A percentile compares a stretch with the other conserved stretches of the same genome.
Evolutionary conservation across 2,113 vertebrate species (phyloP).

Genomic region (Cephalopholis sonnerati): DNA sequence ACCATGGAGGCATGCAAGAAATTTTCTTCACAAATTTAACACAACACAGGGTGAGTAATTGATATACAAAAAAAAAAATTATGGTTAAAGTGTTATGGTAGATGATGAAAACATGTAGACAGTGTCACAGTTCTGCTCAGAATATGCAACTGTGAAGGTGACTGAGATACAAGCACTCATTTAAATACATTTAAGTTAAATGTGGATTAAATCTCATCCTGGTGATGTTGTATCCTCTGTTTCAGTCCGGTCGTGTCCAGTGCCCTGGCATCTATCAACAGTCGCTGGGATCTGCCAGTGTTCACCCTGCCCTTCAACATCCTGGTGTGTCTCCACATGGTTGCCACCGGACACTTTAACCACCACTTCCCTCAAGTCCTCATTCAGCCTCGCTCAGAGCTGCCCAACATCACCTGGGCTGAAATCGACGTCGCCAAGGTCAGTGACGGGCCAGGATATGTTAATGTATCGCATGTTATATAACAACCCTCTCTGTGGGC

Average conservation of each 20-base stretch:
- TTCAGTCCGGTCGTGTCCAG: constrained; percentile 92
- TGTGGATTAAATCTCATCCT: not conserved
- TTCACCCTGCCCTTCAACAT: constrained; percentile 96
- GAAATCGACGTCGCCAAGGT: constrained; percentile 88
- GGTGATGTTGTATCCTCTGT: constrained; percentile 48
- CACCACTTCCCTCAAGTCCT: constrained; percentile 87
- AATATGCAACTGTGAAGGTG: not conserved
- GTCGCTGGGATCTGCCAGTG: constrained; percentile 95
- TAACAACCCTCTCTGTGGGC: not conserved
- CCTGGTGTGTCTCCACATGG: constrained; percentile 91
- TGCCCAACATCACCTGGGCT: constrained; percentile 91
- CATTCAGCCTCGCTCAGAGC: constrained; percentile 82
- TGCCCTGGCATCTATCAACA: constrained; percentile 89
- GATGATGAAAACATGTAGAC: not conserved
- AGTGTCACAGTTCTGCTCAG: not conserved
- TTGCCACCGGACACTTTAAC: constrained; percentile 92
- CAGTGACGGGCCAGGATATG: constrained; percentile 43
- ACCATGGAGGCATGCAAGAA: too few species aligned
- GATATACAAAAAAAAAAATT: too few species aligned
- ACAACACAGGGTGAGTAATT: too few species aligned
- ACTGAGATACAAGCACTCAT: not conserved
- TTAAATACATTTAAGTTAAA: not conserved
- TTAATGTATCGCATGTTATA: not conserved
- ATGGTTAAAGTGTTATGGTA: too few species aligned
- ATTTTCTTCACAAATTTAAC: too few species aligned